Conservation (phyloP, 2,888 invertebrate species). For the Rhodophaea formosa region DNA sequence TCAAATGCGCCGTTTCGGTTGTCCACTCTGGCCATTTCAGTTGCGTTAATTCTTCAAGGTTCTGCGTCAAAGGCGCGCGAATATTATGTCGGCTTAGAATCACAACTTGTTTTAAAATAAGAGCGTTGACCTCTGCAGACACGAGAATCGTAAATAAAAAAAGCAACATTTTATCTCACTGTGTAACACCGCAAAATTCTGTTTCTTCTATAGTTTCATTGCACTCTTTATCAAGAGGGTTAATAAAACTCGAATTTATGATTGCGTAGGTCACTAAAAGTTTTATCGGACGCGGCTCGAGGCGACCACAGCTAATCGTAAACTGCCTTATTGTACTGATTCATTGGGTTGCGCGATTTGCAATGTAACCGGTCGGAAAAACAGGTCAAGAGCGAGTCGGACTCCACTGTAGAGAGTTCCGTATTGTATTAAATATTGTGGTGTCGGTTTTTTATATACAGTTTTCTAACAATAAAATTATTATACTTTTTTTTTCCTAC, state of each 20-base stretch:
- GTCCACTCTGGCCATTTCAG: conserved; percentile 51
- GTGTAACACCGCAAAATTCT: not conserved
- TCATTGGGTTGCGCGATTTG: not conserved
- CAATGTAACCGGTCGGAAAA: conserved; percentile 10
- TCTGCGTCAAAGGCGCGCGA: conserved; percentile 49
- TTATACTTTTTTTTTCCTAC: too few species aligned
- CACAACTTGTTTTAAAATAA: conserved; percentile 45
- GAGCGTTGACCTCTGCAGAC: conserved; percentile 16
- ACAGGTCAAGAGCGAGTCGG: not conserved
- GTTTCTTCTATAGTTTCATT: not conserved
- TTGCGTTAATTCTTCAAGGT: conserved; percentile 41
- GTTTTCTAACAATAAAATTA: too few species aligned
- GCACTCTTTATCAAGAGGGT: not conserved
- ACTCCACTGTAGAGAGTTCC: not conserved
- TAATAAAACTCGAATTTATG: not conserved
- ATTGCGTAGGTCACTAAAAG: not conserved
- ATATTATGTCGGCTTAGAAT: conserved; percentile 61
- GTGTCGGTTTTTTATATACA: not conserved
- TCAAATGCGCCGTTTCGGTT: conserved; percentile 44
- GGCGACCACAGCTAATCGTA: conserved; percentile 2
- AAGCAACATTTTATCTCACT: not conserved
- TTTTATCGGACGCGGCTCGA: not conserved
- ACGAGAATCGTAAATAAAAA: not conserved
- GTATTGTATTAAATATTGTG: not conserved
- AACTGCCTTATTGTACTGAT: conserved; percentile 6